These are phyloP conservation scores for Ophonus ardosiacus DNA, from an alignment of 2,888 invertebrate genomes.

Conservation along the genomic window DNA sequence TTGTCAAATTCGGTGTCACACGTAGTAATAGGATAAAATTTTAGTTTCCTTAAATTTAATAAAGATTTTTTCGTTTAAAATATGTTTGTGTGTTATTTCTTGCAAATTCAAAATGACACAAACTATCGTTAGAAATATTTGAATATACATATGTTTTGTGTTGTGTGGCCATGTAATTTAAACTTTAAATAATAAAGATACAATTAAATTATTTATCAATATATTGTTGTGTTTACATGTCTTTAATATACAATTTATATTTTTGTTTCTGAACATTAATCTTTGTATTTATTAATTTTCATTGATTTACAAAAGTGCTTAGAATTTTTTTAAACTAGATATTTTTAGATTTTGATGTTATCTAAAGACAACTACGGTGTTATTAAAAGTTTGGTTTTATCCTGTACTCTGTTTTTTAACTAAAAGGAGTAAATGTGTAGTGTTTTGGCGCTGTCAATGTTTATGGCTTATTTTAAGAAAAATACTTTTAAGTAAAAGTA, in stretches of 20 bases:
- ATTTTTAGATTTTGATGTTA: too few species aligned
- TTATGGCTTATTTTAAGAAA: too few species aligned
- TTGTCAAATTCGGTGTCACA: conserved; percentile 61
- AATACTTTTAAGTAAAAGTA: too few species aligned
- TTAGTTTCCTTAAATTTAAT: conserved; percentile 48
- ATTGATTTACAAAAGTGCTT: too few species aligned
- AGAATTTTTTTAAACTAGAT: too few species aligned
- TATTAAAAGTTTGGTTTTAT: too few species aligned
- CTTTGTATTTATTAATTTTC: background rate
- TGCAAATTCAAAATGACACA: conserved; percentile 60
- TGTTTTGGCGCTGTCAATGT: too few species aligned
- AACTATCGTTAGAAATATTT: conserved; percentile 61
- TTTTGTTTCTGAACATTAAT: background rate
- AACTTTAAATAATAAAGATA: conserved; percentile 76
- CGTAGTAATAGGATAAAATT: conserved; percentile 38
- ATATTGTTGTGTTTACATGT: conserved; percentile 39
- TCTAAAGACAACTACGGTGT: too few species aligned
- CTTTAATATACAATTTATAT: background rate
- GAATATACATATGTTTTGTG: conserved; percentile 71
- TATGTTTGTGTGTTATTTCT: conserved; percentile 48
- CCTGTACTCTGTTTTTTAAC: too few species aligned
- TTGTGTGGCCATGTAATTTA: conserved; percentile 78
- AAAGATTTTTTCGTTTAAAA: conserved; percentile 46
- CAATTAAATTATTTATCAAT: conserved; percentile 73
- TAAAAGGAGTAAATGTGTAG: too few species aligned